Base-by-base conservation (phyloP, 2,888 invertebrate species). In the Scelioninae gen. 1 region DNA sequence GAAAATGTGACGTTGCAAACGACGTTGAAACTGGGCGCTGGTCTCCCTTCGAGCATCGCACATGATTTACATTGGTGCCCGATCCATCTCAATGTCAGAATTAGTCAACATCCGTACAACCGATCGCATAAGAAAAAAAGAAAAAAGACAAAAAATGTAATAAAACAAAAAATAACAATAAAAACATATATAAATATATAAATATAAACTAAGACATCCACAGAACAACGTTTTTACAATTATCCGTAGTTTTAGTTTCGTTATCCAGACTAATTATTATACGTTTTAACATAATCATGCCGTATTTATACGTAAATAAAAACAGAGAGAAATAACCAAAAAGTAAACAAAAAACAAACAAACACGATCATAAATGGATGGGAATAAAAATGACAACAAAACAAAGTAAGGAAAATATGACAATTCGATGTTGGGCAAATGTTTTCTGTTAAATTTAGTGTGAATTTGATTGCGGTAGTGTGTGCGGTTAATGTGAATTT, bases 1-100 rank as follows among this genome's bases (percentile, higher is more conserved):
- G 88, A 86, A 87, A 88, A 87, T 88, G 88, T 87, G 87, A 86
- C 83, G 84, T 85, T 84, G 81, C 85, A 85, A 74, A 84, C 83
- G 83, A 83, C 85, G 86, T 87, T 88, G 87, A 90, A 90, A 89
- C 87, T 88, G 88, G 81, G 86, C 88, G 88, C 88, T 88, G 89
- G 87, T 89, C 85, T 89, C 86, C 87, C 88, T 88, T 88, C 71
- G 78, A 77, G 84, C 79, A 49, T 76, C 69, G 63, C 40, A 47
- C 23, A 53, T 13, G 32, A 69, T 13, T 78, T 49, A 65, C 56
- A 62, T 72, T 72, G 72, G 68, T 76, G 82, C 82, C 72, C 82
- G 63, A 68, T 69, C 72, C 69, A 82, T 72, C 75, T 69, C 80
- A 80, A 84, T 66, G 75, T 55, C 60, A 80, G 60, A 74, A 68